Evolutionary conservation across 2,113 vertebrate genomes (phyloP).

Genomic region (Hoplias malabaricus): DNA sequence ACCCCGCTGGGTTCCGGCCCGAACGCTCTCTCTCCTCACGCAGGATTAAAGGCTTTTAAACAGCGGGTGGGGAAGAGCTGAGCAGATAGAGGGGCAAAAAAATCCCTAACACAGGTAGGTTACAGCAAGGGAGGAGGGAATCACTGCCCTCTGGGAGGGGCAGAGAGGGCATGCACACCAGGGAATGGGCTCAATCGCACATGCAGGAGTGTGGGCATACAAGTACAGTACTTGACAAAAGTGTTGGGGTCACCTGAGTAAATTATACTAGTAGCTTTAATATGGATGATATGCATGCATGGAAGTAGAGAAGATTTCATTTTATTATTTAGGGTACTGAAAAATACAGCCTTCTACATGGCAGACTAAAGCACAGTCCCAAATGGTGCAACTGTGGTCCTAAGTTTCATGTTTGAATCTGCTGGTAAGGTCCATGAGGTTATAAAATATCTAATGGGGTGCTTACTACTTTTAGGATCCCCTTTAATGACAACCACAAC

Average conservation of each 20-base stretch:
- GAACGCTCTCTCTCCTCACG: background rate
- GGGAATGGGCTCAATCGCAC: conserved; percentile 13
- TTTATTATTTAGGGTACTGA: no score
- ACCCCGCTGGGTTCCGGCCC: background rate
- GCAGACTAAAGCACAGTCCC: no score
- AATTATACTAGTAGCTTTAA: no score
- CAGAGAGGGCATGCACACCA: conserved; percentile 19
- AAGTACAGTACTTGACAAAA: background rate
- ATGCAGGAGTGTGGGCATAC: conserved; percentile 10
- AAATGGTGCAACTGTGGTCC: no score
- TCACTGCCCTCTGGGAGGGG: background rate
- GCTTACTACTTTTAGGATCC: no score
- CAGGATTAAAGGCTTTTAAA: conserved; percentile 31
- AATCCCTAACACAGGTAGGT: background rate
- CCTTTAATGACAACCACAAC: no score
- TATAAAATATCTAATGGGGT: no score
- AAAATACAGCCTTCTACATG: no score
- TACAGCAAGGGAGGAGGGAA: background rate
- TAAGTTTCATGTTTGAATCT: no score
- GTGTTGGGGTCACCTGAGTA: background rate
- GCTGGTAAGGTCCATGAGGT: no score
- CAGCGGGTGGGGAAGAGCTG: background rate
- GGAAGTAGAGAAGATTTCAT: no score
- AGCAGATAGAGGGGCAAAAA: background rate
- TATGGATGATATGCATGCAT: no score